Evolutionary conservation across 2,888 invertebrate species (phyloP).

Genomic region (Agrilus mali): DNA sequence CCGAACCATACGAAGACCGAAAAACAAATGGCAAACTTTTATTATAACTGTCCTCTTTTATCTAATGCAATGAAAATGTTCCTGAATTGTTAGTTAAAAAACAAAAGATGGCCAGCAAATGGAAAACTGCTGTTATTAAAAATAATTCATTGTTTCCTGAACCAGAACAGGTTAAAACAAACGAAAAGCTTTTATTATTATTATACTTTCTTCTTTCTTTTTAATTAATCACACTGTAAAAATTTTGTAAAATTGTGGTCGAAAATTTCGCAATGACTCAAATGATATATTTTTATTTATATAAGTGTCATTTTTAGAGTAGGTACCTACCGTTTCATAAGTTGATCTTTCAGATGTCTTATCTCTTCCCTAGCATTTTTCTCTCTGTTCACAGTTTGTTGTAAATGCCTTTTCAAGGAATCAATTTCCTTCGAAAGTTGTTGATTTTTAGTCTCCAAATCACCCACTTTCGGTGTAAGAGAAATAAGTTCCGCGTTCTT

Average conservation of each 20-base stretch:
- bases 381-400: slow-evolving; percentile 39
- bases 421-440: slow-evolving; percentile 29
- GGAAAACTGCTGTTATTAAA: too few relatives aligned
- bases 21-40: too few relatives aligned
- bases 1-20: neutral
- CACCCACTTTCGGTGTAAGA: slow-evolving; percentile 17
- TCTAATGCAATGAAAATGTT: too few relatives aligned
- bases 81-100: too few relatives aligned
- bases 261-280: neutral
- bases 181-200: neutral
- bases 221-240: too few relatives aligned
- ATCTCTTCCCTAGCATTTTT: slow-evolving; percentile 38
- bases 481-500: slow-evolving; percentile 4
- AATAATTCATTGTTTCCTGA: too few relatives aligned
- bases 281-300: too few relatives aligned
- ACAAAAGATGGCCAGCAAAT: too few relatives aligned
- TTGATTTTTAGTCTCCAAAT: slow-evolving; percentile 23
- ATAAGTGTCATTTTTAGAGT: too few relatives aligned
- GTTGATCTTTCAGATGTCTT: slow-evolving; percentile 31
- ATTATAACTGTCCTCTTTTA: too few relatives aligned
- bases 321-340: slow-evolving; percentile 29
- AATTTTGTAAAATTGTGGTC: slow-evolving; percentile 1
- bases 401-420: slow-evolving; percentile 36
- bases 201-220: neutral
- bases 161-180: too few relatives aligned